Evolutionary conservation across 2,113 vertebrate species (phyloP), one percentile per base, ranked within the genome.

Genomic region (Rhineura floridana): DNA sequence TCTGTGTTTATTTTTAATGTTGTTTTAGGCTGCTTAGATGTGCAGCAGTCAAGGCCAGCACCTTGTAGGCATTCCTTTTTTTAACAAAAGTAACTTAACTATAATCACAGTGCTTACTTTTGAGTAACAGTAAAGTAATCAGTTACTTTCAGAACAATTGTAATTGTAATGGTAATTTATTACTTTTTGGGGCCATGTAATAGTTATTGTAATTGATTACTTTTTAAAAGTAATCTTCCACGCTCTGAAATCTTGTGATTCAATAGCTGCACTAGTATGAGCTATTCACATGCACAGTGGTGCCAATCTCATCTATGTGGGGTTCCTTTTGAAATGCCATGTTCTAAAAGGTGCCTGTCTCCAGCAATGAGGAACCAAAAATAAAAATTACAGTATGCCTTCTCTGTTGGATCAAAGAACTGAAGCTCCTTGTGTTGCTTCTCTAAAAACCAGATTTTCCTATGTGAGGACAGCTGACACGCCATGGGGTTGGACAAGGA

Each of bases 301-400:
- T 46, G 19, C 39, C 21, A 30, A 46, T 23, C 11, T 44, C 17
- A 73, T 79, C 42, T 21, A 62, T 30, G 25, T 75, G 23, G 33
- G 33, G 4, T 46, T 28, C 50, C 11, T 36, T 65, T 87, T 75
- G 33, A 73, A 39, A 55, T n/a, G 30, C 67, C 39, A 36, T 55
- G 52, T 73, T 73, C 62, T 39, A 30, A 80, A 84, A 80, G 30
- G 81, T 55, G n/a, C 6, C 80, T 81, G 42, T 75, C 59, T 81
- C 67, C 33, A 86, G n/a, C 69, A 76, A 52, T 69, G 19, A 86
- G 69, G 70, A 25, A 52, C 50, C 46, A 75, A 69, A 3, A 4
- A 23, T 42, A 28, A 0, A 0, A 21, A 13, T 50, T 1, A 0
- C 0, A 0, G 36, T 86, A 42, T 8, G 2, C 12, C 1, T 0